Percentiles rank a stretch among this genome's conserved stretches.
Conservation (phyloP, 2,888 invertebrate species). For the Plemyria rubiginata region DNA sequence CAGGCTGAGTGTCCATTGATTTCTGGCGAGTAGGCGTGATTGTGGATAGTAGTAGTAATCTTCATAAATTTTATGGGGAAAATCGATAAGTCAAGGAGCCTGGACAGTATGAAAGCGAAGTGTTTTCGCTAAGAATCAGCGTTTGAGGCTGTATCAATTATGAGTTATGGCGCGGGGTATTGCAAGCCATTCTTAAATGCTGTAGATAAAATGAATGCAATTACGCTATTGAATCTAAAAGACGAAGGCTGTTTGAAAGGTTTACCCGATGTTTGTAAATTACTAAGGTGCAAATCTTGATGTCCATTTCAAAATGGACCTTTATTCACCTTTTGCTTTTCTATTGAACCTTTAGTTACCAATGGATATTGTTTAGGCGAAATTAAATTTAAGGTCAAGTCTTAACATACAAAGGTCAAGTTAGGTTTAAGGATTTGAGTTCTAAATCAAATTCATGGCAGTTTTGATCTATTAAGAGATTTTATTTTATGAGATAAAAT, state of each 20-base stretch:
- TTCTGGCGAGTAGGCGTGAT: conserved; percentile 69
- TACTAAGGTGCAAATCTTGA: background rate
- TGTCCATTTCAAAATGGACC: background rate
- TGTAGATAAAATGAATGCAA: conserved; percentile 28
- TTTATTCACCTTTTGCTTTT: conserved; percentile 1
- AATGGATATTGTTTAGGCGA: background rate
- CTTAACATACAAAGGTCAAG: no score
- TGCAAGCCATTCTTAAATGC: conserved; percentile 15
- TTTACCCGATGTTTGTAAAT: conserved; percentile 10
- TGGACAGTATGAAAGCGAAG: conserved; percentile 51
- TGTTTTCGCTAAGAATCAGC: conserved; percentile 65
- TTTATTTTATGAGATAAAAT: no score
- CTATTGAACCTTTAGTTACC: background rate
- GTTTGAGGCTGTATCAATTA: conserved; percentile 27
- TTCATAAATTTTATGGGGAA: conserved; percentile 76
- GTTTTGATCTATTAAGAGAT: no score
- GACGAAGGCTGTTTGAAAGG: conserved; percentile 2
- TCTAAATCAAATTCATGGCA: no score
- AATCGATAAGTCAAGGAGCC: conserved; percentile 61
- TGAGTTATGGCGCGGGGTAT: conserved; percentile 30
- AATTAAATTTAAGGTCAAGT: background rate
- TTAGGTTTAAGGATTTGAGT: no score
- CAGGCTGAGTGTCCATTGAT: conserved; percentile 70
- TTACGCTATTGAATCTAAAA: conserved; percentile 21
- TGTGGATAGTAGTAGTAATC: conserved; percentile 70